These are phyloP conservation scores for Arion vulgaris DNA, from an alignment of 1,140 invertebrate genomes.

Conservation along the genomic window DNA sequence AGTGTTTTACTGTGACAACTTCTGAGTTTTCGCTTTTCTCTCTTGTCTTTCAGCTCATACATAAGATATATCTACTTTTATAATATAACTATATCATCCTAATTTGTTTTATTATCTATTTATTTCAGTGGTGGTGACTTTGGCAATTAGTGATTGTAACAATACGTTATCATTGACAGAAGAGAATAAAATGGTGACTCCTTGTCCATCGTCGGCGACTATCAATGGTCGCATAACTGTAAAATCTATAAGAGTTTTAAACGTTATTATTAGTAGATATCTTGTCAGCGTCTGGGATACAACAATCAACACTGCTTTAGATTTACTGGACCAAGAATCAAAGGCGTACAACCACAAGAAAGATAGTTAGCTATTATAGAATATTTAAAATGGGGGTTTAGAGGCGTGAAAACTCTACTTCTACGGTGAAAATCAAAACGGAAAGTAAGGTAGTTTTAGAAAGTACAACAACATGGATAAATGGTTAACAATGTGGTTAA, in stretches of 20 bases:
- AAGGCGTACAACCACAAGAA: neutral
- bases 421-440: no score
- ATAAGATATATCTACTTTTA: no score
- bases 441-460: no score
- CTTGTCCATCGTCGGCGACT: neutral
- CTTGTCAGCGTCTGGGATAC: neutral
- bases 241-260: neutral
- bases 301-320: neutral
- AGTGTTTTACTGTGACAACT: no score
- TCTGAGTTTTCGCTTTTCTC: no score
- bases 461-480: no score
- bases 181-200: neutral
- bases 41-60: no score
- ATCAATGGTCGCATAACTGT: neutral
- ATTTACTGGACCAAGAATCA: neutral
- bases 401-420: no score
- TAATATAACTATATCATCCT: no score
- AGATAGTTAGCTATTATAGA: no score
- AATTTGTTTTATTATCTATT: neutral
- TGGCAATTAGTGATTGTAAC: neutral
- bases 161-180: neutral
- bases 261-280: neutral
- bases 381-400: no score
- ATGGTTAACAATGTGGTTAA: no score
- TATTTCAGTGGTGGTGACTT: neutral